These are phyloP conservation scores for Callionymus lyra DNA, from an alignment of 2,113 vertebrate genomes.

Conservation along the genomic window DNA sequence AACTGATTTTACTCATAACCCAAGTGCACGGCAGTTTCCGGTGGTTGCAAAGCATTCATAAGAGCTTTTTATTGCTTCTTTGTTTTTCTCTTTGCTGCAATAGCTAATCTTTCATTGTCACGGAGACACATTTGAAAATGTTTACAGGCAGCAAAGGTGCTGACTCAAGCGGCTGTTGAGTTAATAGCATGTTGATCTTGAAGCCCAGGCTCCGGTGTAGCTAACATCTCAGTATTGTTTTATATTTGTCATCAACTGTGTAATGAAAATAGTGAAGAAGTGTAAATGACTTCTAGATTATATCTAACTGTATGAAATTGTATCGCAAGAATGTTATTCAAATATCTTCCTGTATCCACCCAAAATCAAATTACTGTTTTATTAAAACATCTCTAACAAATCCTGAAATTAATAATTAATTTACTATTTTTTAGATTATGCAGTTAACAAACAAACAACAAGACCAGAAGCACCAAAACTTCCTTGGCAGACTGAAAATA, in stretches of 20 bases:
- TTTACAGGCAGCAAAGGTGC: conserved; percentile 30
- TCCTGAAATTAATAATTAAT: too few relatives aligned
- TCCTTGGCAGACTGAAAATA: too few relatives aligned
- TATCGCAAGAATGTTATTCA: too few relatives aligned
- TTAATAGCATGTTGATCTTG: conserved; percentile 42
- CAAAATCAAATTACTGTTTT: too few relatives aligned
- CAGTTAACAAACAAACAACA: too few relatives aligned
- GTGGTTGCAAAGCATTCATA: conserved; percentile 16
- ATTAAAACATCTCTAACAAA: too few relatives aligned
- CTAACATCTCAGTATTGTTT: conserved; percentile 39
- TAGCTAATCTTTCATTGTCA: conserved; percentile 11
- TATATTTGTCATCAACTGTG: conserved; percentile 5
- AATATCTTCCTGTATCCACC: too few relatives aligned
- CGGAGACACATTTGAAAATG: conserved; percentile 20
- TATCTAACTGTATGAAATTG: too few relatives aligned
- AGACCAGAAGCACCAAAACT: too few relatives aligned
- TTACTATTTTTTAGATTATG: too few relatives aligned
- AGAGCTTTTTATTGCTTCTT: conserved; percentile 32
- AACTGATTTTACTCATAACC: conserved; percentile 34
- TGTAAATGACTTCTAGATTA: too few relatives aligned
- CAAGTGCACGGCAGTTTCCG: conserved; percentile 26
- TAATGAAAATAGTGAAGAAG: too few relatives aligned
- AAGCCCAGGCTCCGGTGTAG: conserved; percentile 31
- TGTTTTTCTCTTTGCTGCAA: conserved; percentile 3
- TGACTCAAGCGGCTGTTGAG: conserved; percentile 39